These are phyloP conservation scores for Synanthedon andrenaeformis DNA, from an alignment of 2,888 invertebrate genomes.

Conservation along the genomic window DNA sequence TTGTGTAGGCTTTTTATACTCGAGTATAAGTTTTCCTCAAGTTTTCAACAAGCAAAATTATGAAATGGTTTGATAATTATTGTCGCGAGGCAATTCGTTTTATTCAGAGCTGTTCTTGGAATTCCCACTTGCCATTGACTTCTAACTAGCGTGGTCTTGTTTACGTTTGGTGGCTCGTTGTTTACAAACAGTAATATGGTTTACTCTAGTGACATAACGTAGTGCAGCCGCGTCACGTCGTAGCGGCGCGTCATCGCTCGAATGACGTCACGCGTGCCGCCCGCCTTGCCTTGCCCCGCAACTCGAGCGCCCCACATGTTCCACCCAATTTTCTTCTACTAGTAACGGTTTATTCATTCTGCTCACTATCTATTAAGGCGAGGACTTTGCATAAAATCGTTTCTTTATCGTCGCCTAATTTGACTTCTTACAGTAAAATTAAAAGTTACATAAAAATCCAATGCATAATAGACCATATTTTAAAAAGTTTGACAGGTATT, in stretches of 20 bases:
- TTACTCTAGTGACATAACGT: slow-evolving; percentile 46
- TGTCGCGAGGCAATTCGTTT: neutral
- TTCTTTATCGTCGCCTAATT: too few species aligned
- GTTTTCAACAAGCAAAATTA: too few species aligned
- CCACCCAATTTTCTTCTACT: neutral
- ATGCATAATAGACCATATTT: too few species aligned
- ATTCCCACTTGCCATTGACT: slow-evolving; percentile 34
- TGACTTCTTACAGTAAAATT: too few species aligned
- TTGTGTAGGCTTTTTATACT: too few species aligned
- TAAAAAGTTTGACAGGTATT: too few species aligned
- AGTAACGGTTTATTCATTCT: neutral
- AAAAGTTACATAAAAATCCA: too few species aligned
- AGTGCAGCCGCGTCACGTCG: slow-evolving; percentile 27
- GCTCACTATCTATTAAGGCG: neutral
- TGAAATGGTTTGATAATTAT: neutral
- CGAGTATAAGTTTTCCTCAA: too few species aligned
- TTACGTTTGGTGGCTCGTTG: slow-evolving; percentile 46
- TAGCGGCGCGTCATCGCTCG: slow-evolving; percentile 23
- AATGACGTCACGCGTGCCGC: slow-evolving; percentile 24
- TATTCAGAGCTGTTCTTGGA: slow-evolving; percentile 22
- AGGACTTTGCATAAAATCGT: too few species aligned
- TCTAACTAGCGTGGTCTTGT: slow-evolving; percentile 49
- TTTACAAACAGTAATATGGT: slow-evolving; percentile 64
- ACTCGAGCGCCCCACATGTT: neutral
- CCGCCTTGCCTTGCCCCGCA: slow-evolving; percentile 8